These are phyloP conservation scores for Acomys russatus DNA, from an alignment of 2,797 vertebrate species.

Conservation along the genomic window DNA sequence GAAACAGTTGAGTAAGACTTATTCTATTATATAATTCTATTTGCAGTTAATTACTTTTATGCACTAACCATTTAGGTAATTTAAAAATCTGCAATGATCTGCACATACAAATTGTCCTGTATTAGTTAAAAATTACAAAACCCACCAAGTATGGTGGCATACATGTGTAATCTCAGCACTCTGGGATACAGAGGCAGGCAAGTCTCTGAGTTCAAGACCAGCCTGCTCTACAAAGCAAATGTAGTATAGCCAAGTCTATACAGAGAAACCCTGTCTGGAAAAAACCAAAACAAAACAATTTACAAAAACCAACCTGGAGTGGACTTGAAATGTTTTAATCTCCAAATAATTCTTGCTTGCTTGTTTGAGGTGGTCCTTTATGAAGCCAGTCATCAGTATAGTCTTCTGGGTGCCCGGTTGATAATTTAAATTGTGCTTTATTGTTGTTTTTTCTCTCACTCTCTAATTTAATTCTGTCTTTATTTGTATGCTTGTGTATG, in stretches of 20 bases:
- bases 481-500: neutral
- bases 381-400: slow-evolving; percentile 10
- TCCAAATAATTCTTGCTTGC: slow-evolving; percentile 9
- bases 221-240: no score
- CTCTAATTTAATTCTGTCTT: neutral
- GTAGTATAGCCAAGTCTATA: no score
- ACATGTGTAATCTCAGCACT: no score
- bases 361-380: neutral
- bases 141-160: no score
- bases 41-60: slow-evolving; percentile 47
- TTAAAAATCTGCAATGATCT: neutral
- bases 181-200: no score
- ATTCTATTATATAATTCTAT: slow-evolving; percentile 40
- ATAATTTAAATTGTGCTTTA: neutral
- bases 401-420: neutral
- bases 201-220: no score
- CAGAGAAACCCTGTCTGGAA: no score
- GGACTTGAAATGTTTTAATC: neutral
- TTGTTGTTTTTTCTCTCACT: neutral
- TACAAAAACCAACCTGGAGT: neutral
- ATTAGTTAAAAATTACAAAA: neutral
- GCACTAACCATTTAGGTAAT: slow-evolving; percentile 11
- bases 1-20: slow-evolving; percentile 13
- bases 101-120: neutral
- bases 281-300: neutral